A percentile compares a stretch with the other conserved stretches of the same genome.
Evolutionary conservation across 1,140 invertebrate species (phyloP).

Genomic region (Mamestra configurata): DNA sequence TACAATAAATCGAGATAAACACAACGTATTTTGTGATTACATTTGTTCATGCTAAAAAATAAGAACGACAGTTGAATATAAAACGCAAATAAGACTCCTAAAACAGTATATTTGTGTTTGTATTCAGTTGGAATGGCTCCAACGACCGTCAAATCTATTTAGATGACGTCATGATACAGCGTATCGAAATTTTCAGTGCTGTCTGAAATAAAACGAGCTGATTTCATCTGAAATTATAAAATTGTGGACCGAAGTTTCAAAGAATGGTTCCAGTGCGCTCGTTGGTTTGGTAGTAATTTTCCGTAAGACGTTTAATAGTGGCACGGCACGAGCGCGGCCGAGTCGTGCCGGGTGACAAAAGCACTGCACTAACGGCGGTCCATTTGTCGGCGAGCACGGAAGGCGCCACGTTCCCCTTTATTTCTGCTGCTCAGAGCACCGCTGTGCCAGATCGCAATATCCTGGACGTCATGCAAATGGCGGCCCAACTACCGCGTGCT

Average conservation of each 20-base stretch:
- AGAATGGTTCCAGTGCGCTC: constrained; percentile 32
- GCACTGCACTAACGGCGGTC: constrained; percentile 64
- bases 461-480: constrained; percentile 62
- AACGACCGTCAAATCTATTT: constrained; percentile 44
- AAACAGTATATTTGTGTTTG: constrained; percentile 43
- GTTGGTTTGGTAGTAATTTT: constrained; percentile 55
- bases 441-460: constrained; percentile 51
- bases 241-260: constrained; percentile 24
- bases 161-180: constrained; percentile 37
- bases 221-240: constrained; percentile 11
- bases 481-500: constrained; percentile 43
- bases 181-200: constrained; percentile 16
- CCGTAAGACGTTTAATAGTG: constrained; percentile 69
- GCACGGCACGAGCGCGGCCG: constrained; percentile 34
- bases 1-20: constrained; percentile 49
- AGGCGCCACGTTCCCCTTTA: constrained; percentile 62
- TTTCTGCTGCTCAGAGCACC: constrained; percentile 55
- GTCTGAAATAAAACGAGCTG: constrained; percentile 15
- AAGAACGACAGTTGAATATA: constrained; percentile 38
- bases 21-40: constrained; percentile 41
- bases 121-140: constrained; percentile 47
- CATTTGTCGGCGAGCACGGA: constrained; percentile 65
- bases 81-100: constrained; percentile 45
- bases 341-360: constrained; percentile 64
- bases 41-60: constrained; percentile 46